These are phyloP conservation scores for Rugalucina vietnamica DNA, from an alignment of 2,888 invertebrate genomes.

Conservation along the genomic window DNA sequence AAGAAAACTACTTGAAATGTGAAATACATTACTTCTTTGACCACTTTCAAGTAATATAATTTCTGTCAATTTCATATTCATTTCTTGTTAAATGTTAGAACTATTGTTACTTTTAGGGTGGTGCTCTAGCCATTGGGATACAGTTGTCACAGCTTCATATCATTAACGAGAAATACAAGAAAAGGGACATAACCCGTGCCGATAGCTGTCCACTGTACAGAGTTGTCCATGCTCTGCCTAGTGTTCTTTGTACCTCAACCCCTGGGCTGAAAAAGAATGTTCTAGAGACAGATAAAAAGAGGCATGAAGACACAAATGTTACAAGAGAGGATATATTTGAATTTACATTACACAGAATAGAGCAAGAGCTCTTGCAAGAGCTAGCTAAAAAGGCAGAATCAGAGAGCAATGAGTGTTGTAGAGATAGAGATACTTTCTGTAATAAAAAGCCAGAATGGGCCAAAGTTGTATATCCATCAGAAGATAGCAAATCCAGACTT, in stretches of 20 bases:
- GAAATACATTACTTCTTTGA: too few species aligned
- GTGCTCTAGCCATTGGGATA: constrained; percentile 62
- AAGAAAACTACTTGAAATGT: too few species aligned
- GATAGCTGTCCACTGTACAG: not conserved
- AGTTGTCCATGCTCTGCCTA: not conserved
- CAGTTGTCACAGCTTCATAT: constrained; percentile 43
- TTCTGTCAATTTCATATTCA: too few species aligned
- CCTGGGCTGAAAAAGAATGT: not conserved
- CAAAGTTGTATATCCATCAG: not conserved
- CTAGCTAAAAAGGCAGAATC: not conserved
- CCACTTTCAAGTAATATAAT: too few species aligned
- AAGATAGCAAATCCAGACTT: not conserved
- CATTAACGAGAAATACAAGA: constrained; percentile 17
- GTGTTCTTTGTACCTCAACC: not conserved
- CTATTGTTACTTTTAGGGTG: constrained; percentile 59
- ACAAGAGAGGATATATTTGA: constrained; percentile 2
- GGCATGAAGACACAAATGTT: not conserved
- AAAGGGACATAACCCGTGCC: not conserved
- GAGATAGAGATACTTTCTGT: not conserved
- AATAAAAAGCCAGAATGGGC: not conserved
- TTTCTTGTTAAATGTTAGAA: too few species aligned
- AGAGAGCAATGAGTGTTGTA: not conserved
- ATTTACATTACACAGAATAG: constrained; percentile 1
- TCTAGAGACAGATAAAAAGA: constrained; percentile 6
- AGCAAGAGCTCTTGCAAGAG: not conserved